Evolutionary conservation across 2,888 invertebrate species (phyloP), one percentile per base, ranked within the genome.

Genomic region (Lymantria monacha): DNA sequence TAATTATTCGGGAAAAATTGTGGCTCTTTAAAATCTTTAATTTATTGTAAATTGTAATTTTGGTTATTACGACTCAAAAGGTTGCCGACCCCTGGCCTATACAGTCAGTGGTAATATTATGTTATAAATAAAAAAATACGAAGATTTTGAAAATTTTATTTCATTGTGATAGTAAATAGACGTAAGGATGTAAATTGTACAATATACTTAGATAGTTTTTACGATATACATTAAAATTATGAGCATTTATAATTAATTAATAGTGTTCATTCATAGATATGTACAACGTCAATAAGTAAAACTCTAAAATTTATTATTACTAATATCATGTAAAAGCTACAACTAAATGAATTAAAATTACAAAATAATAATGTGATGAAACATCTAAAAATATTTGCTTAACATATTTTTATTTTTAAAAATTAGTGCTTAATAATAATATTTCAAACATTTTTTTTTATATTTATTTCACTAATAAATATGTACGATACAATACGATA

Each of bases 121-220:
- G 5, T 22, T 2, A 22, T 22, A 51, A 79, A 73, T 64, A 60
- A 76, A 77, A 77, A 61, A 42, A 65, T 41, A 9, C 11, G 11
- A 55, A 41, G 42, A 56, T 59, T 71, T 72, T 70, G 61, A 71
- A 68, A 60, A 74, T 75, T 87, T 86, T 84, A 85, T 85, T 89
- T 84, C 74, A 82, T 82, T 59, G 87, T 89, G 89, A 88, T 85
- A 87, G 72, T 88, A 87, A 88, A 84, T 86, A 88, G 85, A 87
- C 77, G 81, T 82, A 85, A 82, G 79, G 80, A 85, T 85, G 85
- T 88, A 87, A 88, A 88, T 83, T 81, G 76, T 85, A 87, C 81
- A 86, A 72, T 83, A 80, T 79, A 79, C 66, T 70, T 72, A 79
- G 69, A 75, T 62, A 66, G 64, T 70, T 69, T n/a, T n/a, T 53